These are phyloP conservation scores for Ammodytes dubius DNA, from an alignment of 2,113 vertebrate genomes.

Conservation along the genomic window DNA sequence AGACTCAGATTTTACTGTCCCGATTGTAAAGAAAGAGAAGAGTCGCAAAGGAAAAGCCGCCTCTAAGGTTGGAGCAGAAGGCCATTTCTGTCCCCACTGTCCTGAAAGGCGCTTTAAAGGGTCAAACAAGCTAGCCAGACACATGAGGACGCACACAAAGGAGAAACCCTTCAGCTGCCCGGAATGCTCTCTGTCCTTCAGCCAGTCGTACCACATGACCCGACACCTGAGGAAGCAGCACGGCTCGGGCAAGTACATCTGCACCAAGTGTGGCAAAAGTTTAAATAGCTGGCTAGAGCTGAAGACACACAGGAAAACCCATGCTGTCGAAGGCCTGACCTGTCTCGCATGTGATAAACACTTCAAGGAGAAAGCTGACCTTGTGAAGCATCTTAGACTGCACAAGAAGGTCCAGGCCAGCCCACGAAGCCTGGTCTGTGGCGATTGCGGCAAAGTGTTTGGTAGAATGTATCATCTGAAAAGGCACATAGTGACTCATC, in stretches of 20 bases:
- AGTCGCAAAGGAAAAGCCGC: neutral
- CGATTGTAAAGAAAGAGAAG: neutral
- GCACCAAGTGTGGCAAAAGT: constrained; percentile 66
- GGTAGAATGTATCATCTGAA: constrained; percentile 73
- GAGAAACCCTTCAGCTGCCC: constrained; percentile 78
- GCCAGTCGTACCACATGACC: constrained; percentile 80
- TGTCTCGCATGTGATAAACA: constrained; percentile 72
- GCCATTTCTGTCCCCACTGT: constrained; percentile 72
- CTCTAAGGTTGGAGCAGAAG: constrained; percentile 1
- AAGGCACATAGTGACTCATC: constrained; percentile 69
- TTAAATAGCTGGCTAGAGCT: constrained; percentile 65
- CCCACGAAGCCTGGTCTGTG: constrained; percentile 58
- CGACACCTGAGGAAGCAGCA: constrained; percentile 75
- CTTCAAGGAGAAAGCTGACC: constrained; percentile 59
- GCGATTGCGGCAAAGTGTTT: constrained; percentile 75
- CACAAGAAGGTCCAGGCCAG: constrained; percentile 50
- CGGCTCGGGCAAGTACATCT: constrained; percentile 58
- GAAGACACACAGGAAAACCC: constrained; percentile 66
- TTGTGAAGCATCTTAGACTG: constrained; percentile 62
- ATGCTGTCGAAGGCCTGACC: constrained; percentile 41
- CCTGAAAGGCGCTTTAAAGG: constrained; percentile 60
- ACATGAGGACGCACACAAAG: constrained; percentile 79
- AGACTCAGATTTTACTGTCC: neutral
- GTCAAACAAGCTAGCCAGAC: constrained; percentile 70
- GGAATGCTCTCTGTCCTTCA: constrained; percentile 64